phyloP scores from a whole-genome alignment of 2,113 vertebrate genomes.

The Aleadryas rufinucha region DNA sequence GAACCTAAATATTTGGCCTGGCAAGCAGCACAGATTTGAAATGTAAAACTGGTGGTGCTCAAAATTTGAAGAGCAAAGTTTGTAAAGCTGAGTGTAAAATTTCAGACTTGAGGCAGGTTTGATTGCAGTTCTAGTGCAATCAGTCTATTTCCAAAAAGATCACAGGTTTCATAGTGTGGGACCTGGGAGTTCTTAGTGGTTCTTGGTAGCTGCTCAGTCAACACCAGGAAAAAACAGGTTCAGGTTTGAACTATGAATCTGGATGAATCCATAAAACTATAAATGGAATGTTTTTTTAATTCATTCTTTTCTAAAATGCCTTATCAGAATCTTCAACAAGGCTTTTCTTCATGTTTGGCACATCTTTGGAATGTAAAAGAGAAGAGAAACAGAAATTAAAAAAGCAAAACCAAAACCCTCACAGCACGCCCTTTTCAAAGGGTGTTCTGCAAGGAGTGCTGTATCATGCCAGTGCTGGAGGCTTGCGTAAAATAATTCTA shows the following conservation, averaged over 20 bases:
- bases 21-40: not conserved
- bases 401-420: not conserved
- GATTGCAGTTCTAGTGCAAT: not conserved
- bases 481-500: not conserved
- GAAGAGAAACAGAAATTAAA: not conserved
- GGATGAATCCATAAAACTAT: not conserved
- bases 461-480: no score
- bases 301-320: not conserved
- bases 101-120: not conserved
- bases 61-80: not conserved
- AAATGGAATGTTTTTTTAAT: not conserved
- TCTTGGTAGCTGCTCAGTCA: not conserved
- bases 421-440: fast-evolving
- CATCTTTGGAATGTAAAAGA: not conserved
- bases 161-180: not conserved
- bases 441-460: not conserved
- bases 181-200: not conserved
- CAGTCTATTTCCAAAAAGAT: not conserved
- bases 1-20: not conserved
- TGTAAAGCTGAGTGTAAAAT: not conserved
- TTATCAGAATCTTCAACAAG: not conserved
- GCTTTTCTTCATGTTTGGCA: not conserved
- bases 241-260: not conserved
- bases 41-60: not conserved
- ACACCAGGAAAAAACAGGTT: not conserved